These are phyloP conservation scores for Cephus cinctus DNA, from an alignment of 1,140 invertebrate species.

Conservation along the genomic window DNA sequence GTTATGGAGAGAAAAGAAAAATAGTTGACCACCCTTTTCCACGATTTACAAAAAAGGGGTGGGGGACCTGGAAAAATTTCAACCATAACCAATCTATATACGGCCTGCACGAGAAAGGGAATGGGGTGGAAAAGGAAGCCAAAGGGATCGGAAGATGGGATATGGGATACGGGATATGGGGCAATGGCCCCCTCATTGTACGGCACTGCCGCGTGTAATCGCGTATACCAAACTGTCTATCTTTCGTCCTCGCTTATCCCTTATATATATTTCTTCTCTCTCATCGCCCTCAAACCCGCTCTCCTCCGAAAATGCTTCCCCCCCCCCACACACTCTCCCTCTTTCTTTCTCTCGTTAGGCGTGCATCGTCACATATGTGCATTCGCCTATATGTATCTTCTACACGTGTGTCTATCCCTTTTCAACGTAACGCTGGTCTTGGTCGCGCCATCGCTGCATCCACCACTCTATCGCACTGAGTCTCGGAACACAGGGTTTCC, in stretches of 20 bases:
- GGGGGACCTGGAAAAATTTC: not conserved
- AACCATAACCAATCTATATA: not conserved
- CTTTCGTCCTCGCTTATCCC: constrained; percentile 8
- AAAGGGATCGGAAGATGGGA: constrained; percentile 17
- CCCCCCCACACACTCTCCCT: not conserved
- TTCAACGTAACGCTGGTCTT: no score
- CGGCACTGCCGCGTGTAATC: constrained; percentile 20
- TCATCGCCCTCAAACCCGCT: constrained; percentile 10
- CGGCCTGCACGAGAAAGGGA: not conserved
- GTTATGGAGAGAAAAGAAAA: no score
- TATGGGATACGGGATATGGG: constrained; percentile 34
- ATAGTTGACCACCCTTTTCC: no score
- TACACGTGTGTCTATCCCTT: no score
- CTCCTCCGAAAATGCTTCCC: constrained; percentile 15
- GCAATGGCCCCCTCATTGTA: constrained; percentile 23
- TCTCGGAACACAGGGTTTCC: not conserved
- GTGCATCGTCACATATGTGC: no score
- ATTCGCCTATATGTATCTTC: no score
- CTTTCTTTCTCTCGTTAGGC: constrained; percentile 3
- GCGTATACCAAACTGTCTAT: constrained; percentile 29
- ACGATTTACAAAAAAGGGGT: not conserved
- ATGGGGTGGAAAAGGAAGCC: not conserved
- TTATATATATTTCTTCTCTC: constrained; percentile 6
- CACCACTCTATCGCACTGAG: constrained; percentile 13
- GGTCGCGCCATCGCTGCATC: no score